A percentile compares a stretch with the other conserved stretches of the same genome.
These are phyloP conservation scores for Macaca fascicularis DNA, from an alignment of 2,113 vertebrate species.

Conservation along the genomic window T2T-MFA8v1.1 NC_088385.1:59466001-59466500, in stretches of 20 bases:
- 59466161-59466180: not conserved
- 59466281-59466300: not conserved
- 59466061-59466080: too few species aligned
- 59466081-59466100: too few species aligned
- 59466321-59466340: not conserved
- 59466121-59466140: slow-evolving; percentile 12
- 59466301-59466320: not conserved
- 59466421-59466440: not conserved
- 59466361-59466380: not conserved
- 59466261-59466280: not conserved
- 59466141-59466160: not conserved
- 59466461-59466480: not conserved
- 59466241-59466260: not conserved
- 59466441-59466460: not conserved
- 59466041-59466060: too few species aligned
- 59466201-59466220: slow-evolving; percentile 22
- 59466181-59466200: not conserved
- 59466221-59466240: not conserved
- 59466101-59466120: not conserved
- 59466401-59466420: not conserved
- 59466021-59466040: too few species aligned
- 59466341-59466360: not conserved
- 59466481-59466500: not conserved
- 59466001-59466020: too few species aligned
- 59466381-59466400: not conserved